Evolutionary conservation across 2,888 invertebrate genomes (phyloP).

Genomic region (Neria commutata): DNA sequence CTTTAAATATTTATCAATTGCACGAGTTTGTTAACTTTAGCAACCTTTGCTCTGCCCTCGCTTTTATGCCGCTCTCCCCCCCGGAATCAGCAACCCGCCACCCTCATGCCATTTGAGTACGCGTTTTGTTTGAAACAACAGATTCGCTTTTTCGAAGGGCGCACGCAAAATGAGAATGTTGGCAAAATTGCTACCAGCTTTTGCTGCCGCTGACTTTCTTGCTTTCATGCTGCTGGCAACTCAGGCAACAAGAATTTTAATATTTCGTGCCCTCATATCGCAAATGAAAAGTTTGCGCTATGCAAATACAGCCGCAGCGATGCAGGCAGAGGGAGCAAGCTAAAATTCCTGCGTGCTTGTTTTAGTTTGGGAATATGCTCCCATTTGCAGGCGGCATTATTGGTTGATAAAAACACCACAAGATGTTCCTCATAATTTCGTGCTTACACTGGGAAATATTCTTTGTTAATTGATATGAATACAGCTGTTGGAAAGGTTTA

Average conservation of each 20-base stretch:
- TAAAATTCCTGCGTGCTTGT: slow-evolving; percentile 23
- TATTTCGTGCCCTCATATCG: slow-evolving; percentile 10
- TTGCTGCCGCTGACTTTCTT: neutral
- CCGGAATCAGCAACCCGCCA: neutral
- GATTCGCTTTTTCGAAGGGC: neutral
- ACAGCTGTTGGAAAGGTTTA: too few relatives aligned
- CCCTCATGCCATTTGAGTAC: slow-evolving; percentile 1
- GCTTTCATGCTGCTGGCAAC: too few relatives aligned
- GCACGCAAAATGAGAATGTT: neutral
- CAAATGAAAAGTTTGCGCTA: slow-evolving; percentile 6
- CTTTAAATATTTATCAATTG: slow-evolving; percentile 63
- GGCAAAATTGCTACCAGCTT: neutral
- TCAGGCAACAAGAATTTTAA: slow-evolving; percentile 15
- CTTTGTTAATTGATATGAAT: too few relatives aligned
- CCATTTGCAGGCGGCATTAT: neutral
- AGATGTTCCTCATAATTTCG: neutral
- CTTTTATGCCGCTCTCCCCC: neutral
- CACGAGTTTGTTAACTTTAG: slow-evolving; percentile 57
- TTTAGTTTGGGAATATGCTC: slow-evolving; percentile 9
- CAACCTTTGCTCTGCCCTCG: slow-evolving; percentile 6
- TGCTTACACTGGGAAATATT: too few relatives aligned
- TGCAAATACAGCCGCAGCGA: slow-evolving; percentile 1
- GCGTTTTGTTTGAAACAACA: too few relatives aligned
- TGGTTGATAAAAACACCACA: slow-evolving; percentile 7
- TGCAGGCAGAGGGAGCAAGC: slow-evolving; percentile 6